These are phyloP conservation scores for Loriculus beryllinus DNA, from an alignment of 2,797 vertebrate genomes.

Conservation along the genomic window DNA sequence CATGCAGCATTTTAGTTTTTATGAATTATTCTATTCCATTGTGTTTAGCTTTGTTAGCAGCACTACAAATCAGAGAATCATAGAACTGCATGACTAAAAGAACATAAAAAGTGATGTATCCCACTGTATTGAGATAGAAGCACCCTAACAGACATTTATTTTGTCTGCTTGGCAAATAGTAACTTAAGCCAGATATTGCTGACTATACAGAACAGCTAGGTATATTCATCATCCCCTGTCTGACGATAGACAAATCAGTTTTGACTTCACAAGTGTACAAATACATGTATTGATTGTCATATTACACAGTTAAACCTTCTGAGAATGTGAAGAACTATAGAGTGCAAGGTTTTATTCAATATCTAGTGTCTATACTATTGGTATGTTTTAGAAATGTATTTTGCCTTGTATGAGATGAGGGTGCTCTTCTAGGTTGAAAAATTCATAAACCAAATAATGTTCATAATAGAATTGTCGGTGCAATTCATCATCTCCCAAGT, in stretches of 20 bases:
- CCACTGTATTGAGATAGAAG: background rate
- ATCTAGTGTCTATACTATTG: background rate
- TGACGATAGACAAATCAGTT: background rate
- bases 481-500: constrained; percentile 36
- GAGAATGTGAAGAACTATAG: background rate
- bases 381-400: background rate
- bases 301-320: background rate
- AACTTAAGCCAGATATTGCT: background rate
- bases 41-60: background rate
- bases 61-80: background rate
- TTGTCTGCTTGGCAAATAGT: background rate
- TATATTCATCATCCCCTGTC: background rate
- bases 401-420: background rate
- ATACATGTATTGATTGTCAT: background rate
- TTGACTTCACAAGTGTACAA: background rate
- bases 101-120: background rate
- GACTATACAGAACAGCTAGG: background rate
- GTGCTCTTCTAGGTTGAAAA: background rate
- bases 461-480: constrained; percentile 15
- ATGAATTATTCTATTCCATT: background rate
- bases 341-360: background rate
- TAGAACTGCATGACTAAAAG: background rate
- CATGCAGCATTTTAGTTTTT: background rate
- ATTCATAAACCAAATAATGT: constrained; percentile 46
- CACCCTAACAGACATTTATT: background rate